Conservation (phyloP, 2,113 vertebrate genomes). For the Penelope pileata region DNA sequence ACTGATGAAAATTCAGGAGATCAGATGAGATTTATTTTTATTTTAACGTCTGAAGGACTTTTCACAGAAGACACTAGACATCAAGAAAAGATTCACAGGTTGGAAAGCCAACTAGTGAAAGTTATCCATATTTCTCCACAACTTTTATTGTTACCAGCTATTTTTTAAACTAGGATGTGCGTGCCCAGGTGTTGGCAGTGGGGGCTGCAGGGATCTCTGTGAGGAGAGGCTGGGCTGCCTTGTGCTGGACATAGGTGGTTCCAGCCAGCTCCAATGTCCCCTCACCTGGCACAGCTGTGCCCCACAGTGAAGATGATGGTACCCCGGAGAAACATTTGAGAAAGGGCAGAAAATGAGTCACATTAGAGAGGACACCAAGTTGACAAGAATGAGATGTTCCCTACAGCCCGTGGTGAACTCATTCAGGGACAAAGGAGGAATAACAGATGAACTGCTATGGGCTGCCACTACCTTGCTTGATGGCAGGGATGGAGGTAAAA, state of each 20-base stretch:
- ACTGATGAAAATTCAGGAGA: slow-evolving; percentile 50
- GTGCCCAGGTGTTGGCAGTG: background rate
- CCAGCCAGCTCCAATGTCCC: fast-evolving
- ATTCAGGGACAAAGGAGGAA: background rate
- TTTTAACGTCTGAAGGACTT: slow-evolving; percentile 32
- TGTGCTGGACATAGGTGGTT: fast-evolving
- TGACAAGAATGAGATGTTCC: too few species aligned
- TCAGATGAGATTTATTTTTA: background rate
- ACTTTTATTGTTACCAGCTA: background rate
- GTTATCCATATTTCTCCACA: background rate
- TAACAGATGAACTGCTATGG: fast-evolving
- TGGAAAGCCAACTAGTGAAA: background rate
- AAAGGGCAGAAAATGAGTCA: background rate
- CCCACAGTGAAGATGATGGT: background rate
- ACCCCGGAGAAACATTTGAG: background rate
- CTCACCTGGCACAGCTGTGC: fast-evolving
- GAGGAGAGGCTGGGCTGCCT: fast-evolving
- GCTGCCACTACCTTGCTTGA: background rate
- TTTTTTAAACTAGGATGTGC: background rate
- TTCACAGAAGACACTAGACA: background rate
- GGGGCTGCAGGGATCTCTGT: background rate
- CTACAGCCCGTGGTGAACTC: background rate
- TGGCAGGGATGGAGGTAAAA: background rate
- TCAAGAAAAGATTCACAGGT: background rate
- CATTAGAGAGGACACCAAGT: background rate